Conservation (phyloP, 2,888 invertebrate species). For the Muscina levida region DNA sequence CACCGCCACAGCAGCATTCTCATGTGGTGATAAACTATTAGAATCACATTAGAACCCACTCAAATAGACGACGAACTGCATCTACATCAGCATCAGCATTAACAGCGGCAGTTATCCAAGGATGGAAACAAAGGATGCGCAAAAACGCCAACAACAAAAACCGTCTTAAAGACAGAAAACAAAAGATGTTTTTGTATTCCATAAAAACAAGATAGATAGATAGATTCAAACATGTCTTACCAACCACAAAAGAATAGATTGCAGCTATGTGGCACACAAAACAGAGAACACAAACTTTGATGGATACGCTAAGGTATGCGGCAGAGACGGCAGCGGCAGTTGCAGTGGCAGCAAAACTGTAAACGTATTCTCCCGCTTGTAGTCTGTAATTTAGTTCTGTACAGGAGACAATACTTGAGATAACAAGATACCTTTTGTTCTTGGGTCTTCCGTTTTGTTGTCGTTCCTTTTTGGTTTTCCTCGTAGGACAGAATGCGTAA, state of each 20-base stretch:
- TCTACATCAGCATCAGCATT: conserved; percentile 37
- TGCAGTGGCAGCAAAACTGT: conserved; percentile 40
- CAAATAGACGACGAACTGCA: conserved; percentile 63
- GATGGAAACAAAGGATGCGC: conserved; percentile 59
- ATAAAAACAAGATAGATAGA: conserved; percentile 43
- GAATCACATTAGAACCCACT: conserved; percentile 77
- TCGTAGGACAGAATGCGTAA: conserved; percentile 63
- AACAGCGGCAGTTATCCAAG: conserved; percentile 47
- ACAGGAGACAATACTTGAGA: conserved; percentile 69
- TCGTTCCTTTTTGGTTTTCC: neutral
- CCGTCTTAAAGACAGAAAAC: conserved; percentile 53
- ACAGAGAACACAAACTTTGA: conserved; percentile 57
- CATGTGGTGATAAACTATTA: conserved; percentile 71
- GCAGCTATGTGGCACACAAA: conserved; percentile 33
- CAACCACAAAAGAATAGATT: conserved; percentile 28
- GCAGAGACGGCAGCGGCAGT: conserved; percentile 43
- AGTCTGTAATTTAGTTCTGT: neutral
- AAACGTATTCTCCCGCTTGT: conserved; percentile 13
- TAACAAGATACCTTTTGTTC: conserved; percentile 65
- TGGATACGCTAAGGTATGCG: conserved; percentile 45
- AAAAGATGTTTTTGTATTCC: conserved; percentile 63
- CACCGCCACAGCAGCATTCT: conserved; percentile 34
- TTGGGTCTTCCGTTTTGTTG: conserved; percentile 48
- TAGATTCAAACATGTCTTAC: conserved; percentile 13
- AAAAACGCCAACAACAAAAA: conserved; percentile 45